Evolutionary conservation across 1,140 invertebrate genomes (phyloP), one percentile per base, ranked within the genome.

Genomic region (Himalopsyche phryganea): DNA sequence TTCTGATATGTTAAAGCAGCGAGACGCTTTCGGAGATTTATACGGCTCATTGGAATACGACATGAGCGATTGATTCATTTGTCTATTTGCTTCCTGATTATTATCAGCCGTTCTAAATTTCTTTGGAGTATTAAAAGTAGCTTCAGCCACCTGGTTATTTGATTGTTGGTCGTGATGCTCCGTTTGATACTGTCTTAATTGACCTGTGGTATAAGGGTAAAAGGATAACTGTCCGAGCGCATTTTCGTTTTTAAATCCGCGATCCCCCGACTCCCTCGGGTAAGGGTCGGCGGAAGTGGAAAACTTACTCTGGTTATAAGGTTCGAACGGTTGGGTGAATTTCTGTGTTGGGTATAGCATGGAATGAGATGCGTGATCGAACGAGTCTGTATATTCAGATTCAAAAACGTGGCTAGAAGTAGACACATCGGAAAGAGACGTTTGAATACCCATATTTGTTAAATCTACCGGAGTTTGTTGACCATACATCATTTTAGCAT

Each of bases 361-460:
- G 18, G 44, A 33, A 5, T 53, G 58, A 2, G 50, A 20, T 11
- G 33, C 42, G 13, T 47, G 15, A 36, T 51, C 48, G 3, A 38
- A 59, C 1, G 44, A 15, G 7, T 49, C 19, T 17, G 20, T 45
- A 15, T 59, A 40, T 13, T 59, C 49, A n/a, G 50, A 42, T 2
- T 40, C n/a, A 38, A 51, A 59, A 2, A 47, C 32, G n/a, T 51
- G 45, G 32, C 49, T 47, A 1, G 55, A 48, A 20, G 50, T 45
- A 1, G 57, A 59, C 20, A 59, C 57, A 33, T 59, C 48, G 7
- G 57, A 50, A 1, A 59, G 19, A 10, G 50, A 41, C 1, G 58
- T 60, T 32, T 60, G 58, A 5, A 60, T 60, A 7, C 19, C 58
- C 19, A 41, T 49, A 35, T 60, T 44, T 2, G 58, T 23, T 14